A percentile compares a stretch with the other conserved stretches of the same genome.
Conservation (phyloP, 1,140 invertebrate genomes). For the Aplysia californica region DNA sequence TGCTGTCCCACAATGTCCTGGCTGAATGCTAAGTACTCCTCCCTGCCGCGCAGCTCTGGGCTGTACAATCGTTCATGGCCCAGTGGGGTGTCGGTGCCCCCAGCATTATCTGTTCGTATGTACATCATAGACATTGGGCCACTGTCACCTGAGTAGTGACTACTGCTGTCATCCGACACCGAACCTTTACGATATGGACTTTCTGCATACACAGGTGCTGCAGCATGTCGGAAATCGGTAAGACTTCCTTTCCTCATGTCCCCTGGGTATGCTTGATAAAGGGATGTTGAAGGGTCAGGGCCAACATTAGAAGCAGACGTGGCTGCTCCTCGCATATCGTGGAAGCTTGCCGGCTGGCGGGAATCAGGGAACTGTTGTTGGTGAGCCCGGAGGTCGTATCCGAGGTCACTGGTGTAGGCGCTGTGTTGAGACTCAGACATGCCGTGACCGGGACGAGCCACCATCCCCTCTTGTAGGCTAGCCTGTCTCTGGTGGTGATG, state of each 20-base stretch:
- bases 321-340: conserved; percentile 17
- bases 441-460: not conserved
- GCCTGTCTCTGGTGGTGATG: conserved; percentile 14
- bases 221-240: not conserved
- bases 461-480: not conserved
- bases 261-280: conserved; percentile 13
- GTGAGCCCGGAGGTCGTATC: conserved; percentile 6
- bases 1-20: conserved; percentile 61
- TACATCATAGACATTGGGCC: conserved; percentile 36
- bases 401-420: conserved; percentile 9
- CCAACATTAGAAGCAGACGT: too few relatives aligned
- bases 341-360: conserved; percentile 24
- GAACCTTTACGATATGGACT: conserved; percentile 25
- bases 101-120: conserved; percentile 32
- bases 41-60: conserved; percentile 41
- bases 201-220: not conserved
- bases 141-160: conserved; percentile 28
- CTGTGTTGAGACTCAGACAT: conserved; percentile 28
- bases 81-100: conserved; percentile 29
- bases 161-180: conserved; percentile 23
- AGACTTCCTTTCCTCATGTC: conserved; percentile 14
- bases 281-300: not conserved
- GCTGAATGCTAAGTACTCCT: conserved; percentile 59
- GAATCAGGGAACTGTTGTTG: conserved; percentile 6
- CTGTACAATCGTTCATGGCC: conserved; percentile 47